Base-by-base conservation (phyloP, 2,113 vertebrate species). In the Catharus fuscescens region DNA sequence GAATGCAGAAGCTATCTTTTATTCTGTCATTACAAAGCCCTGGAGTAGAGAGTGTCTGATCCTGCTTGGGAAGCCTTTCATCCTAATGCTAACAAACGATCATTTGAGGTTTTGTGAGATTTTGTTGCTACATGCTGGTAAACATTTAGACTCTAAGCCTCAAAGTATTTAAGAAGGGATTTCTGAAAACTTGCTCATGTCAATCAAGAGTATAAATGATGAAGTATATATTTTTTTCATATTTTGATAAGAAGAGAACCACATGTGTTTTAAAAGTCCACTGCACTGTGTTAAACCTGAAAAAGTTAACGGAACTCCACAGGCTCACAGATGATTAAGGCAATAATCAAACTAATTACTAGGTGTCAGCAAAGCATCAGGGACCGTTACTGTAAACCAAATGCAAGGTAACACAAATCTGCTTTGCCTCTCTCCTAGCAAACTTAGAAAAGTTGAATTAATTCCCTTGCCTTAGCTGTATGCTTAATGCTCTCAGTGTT, bases 1-100 rank as follows among this genome's bases (percentile, higher is more conserved):
- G 38, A 70, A 76, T 74, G 79, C 60, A 96, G 66, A 85, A 92
- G 17, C 34, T 42, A 47, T 84, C 50, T 80, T 95, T 85, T 91
- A 80, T 87, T 87, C 57, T 80, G 23, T 69, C 28, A 2, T 54
- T 89, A 31, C 2, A 1, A 85, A 95, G 74, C 34, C 70, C 70
- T 44, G 19, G 20, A 57, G 31, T 65, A 73, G 67, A 1, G 1
- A 53, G 24, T 1, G 14, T 61, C 78, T 94, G 89, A 92, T 82
- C 84, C 50, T 62, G 32, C 18, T 48, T 73, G 87, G n/a, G 50
- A 85, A 80, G 34, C 26, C 73, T 94, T 95, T 95, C 54, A 70
- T 94, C 53, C 38, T 90, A 72, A 67, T 64, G 52, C 18, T 87
- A 92, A 82, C 66, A 85, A 94, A 90, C 65, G 70, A 69, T 76